Conservation (phyloP, 2,797 vertebrate species). For the Pogoniulus pusillus region DNA sequence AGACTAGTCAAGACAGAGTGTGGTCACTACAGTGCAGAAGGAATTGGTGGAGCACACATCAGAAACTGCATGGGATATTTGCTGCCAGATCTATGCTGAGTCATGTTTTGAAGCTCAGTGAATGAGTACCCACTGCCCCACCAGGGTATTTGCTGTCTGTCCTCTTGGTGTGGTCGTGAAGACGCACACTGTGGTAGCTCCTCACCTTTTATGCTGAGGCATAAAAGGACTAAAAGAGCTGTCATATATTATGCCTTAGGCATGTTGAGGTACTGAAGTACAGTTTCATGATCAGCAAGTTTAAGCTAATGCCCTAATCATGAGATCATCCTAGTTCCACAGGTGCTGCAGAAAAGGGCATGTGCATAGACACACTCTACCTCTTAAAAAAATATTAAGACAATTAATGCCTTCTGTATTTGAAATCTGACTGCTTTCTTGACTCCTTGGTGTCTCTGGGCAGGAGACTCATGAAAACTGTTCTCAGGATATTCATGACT, state of each 20-base stretch:
- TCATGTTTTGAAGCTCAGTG: fast-evolving
- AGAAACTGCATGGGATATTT: fast-evolving
- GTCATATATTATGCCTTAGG: background rate
- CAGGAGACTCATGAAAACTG: background rate
- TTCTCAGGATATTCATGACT: background rate
- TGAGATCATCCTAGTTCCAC: background rate
- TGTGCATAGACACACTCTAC: fast-evolving
- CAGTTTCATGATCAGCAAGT: background rate
- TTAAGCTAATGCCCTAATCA: background rate
- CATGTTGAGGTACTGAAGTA: background rate
- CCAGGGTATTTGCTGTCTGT: background rate
- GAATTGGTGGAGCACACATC: fast-evolving
- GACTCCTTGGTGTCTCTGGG: background rate
- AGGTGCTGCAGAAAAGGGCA: background rate
- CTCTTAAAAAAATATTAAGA: background rate
- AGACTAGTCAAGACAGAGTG: fast-evolving
- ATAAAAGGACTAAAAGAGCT: background rate
- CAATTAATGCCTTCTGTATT: background rate
- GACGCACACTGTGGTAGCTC: background rate
- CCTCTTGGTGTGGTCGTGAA: background rate
- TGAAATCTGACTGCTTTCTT: background rate
- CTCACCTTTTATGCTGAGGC: background rate
- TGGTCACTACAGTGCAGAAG: background rate
- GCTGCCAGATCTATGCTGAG: background rate
- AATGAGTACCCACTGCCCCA: fast-evolving